Evolutionary conservation across 2,888 invertebrate species (phyloP).

Genomic region (Euphydryas editha): DNA sequence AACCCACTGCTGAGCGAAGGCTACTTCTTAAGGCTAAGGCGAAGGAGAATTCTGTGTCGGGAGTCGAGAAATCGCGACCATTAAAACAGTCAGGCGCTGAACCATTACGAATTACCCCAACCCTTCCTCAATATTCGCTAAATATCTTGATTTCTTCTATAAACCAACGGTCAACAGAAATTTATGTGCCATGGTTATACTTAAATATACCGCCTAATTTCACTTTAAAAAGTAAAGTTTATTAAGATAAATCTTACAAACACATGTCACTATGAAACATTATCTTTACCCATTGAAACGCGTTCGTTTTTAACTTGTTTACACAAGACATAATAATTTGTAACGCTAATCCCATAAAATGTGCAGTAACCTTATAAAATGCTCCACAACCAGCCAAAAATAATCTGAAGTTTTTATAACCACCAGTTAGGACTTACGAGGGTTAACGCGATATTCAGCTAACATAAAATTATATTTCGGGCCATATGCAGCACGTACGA

Average conservation of each 20-base stretch:
- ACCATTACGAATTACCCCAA: no score
- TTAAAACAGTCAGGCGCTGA: no score
- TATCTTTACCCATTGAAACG: background rate
- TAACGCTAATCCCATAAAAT: conserved; percentile 35
- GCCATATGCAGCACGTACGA: conserved; percentile 43
- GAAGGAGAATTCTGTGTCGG: background rate
- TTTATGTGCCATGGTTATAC: no score
- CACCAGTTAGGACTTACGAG: conserved; percentile 29
- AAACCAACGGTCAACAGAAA: no score
- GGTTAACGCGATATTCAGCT: conserved; percentile 23
- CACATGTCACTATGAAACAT: background rate
- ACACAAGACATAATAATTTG: conserved; percentile 24
- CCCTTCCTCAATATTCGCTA: no score
- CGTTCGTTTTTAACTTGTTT: conserved; percentile 19
- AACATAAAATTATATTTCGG: conserved; percentile 34
- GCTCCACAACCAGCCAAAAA: conserved; percentile 30
- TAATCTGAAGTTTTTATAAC: conserved; percentile 39
- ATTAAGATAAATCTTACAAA: no score
- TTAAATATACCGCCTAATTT: no score
- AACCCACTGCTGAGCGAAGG: no score
- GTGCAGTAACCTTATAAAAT: conserved; percentile 7
- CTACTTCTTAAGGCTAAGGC: no score
- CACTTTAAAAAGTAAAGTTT: no score
- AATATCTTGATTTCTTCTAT: no score
- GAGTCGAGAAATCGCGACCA: no score